phyloP scores from a whole-genome alignment of 2,113 vertebrate genomes.

The Cygnus buccinator region DNA sequence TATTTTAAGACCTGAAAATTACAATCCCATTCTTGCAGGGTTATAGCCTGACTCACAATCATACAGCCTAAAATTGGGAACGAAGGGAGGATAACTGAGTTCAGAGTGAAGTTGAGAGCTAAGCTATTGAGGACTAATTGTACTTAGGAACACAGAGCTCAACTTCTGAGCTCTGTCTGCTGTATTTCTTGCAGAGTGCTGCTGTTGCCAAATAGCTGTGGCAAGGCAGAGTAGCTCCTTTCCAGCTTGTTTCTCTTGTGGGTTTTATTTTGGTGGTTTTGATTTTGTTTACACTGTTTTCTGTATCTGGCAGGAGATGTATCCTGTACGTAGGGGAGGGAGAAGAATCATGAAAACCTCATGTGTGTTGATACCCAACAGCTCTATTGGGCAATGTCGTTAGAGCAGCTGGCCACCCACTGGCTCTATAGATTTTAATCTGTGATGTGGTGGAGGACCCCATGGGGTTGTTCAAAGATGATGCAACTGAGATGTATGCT shows the following conservation, averaged over 20 bases:
- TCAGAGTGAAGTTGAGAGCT: neutral
- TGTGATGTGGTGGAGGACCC: neutral
- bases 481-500: neutral
- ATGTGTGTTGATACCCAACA: neutral
- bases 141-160: neutral
- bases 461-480: neutral
- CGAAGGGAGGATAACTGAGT: neutral
- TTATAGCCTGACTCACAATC: neutral
- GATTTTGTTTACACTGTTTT: neutral
- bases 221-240: neutral
- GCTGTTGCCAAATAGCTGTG: neutral
- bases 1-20: slow-evolving; percentile 5
- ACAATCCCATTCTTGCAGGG: neutral
- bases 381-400: neutral
- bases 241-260: neutral
- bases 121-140: neutral
- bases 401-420: neutral
- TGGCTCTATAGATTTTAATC: neutral
- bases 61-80: neutral
- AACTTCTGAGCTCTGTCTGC: neutral
- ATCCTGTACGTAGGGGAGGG: neutral
- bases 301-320: neutral
- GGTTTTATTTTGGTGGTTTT: neutral
- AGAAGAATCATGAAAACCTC: neutral
- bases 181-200: neutral